Evolutionary conservation across 2,888 invertebrate species (phyloP).

Genomic region (Polydrusus tereticollis): DNA sequence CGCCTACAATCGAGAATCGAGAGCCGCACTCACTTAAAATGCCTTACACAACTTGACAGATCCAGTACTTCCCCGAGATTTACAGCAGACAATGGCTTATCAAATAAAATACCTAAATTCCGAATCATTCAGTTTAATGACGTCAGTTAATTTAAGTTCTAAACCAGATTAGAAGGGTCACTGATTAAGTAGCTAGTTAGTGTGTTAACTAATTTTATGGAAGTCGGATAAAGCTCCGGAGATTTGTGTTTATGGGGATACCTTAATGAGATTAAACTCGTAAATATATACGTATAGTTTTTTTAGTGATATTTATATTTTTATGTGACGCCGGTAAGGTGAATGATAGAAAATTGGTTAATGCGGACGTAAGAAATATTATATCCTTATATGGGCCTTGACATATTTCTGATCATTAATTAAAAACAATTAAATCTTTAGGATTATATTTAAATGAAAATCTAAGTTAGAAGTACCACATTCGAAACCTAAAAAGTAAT

Average conservation of each 20-base stretch:
- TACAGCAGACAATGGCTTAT: conserved; percentile 11
- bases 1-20: not conserved
- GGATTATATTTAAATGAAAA: too few species aligned
- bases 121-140: conserved; percentile 38
- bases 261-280: not conserved
- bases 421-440: too few species aligned
- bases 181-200: conserved; percentile 48
- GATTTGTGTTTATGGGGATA: conserved; percentile 43
- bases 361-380: too few species aligned
- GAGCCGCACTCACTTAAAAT: not conserved
- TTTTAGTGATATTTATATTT: too few species aligned
- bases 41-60: not conserved
- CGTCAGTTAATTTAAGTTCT: conserved; percentile 45
- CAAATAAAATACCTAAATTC: conserved; percentile 41
- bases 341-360: too few species aligned
- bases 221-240: conserved; percentile 40
- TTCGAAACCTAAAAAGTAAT: too few species aligned
- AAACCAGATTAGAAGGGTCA: conserved; percentile 45
- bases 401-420: too few species aligned
- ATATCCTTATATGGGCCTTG: too few species aligned
- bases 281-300: too few species aligned
- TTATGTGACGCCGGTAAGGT: too few species aligned
- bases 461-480: too few species aligned
- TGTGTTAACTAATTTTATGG: conserved; percentile 44
- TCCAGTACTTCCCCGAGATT: not conserved